Evolutionary conservation across 2,113 vertebrate species (phyloP), one percentile per base, ranked within the genome.

Genomic region (Paramormyrops kingsleyae): DNA sequence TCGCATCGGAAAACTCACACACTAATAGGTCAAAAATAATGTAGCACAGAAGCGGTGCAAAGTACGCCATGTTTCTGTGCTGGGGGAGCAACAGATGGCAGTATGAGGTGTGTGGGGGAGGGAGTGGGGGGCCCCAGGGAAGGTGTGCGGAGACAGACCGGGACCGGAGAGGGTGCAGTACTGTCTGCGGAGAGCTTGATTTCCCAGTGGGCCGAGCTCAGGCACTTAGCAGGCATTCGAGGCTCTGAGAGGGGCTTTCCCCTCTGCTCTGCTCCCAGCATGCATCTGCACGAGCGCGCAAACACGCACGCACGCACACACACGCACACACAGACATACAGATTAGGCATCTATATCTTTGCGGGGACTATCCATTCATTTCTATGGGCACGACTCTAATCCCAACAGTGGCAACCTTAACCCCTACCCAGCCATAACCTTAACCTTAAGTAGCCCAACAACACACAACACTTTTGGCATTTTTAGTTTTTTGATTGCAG

Each of bases 261-360:
- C n/a, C 47, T 49, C 47, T 47, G 21, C 83, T 13, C 19, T 8
- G 9, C 44, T 90, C 91, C 93, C 92, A 92, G 88, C 91, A 91
- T 39, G 89, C 90, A 85, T 83, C 50, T 27, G 59, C 59, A 66
- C 88, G 87, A 88, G 53, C 56, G 80, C n/a, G 21, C 53, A 87
- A 21, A 86, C 87, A 66, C 80, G 53, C 90, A 92, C 44, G 46
- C 24, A 86, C 47, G 74, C 83, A 46, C 70, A 53, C 91, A 83
- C 24, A 86, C 52, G 70, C 83, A 46, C 59, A 53, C 90, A 83
- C 88, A 42, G 12, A 77, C 52, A 53, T 5, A 21, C 53, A 21
- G 19, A 56, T 56, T 56, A 27, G 9, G n/a, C 10, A 31, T 27
- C n/a, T 31, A 9, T 13, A 31, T 70, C n/a, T 31, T 31, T 31